Evolutionary conservation across 2,113 vertebrate species (phyloP), one percentile per base, ranked within the genome.

Genomic region (Chinchilla lanigera): DNA sequence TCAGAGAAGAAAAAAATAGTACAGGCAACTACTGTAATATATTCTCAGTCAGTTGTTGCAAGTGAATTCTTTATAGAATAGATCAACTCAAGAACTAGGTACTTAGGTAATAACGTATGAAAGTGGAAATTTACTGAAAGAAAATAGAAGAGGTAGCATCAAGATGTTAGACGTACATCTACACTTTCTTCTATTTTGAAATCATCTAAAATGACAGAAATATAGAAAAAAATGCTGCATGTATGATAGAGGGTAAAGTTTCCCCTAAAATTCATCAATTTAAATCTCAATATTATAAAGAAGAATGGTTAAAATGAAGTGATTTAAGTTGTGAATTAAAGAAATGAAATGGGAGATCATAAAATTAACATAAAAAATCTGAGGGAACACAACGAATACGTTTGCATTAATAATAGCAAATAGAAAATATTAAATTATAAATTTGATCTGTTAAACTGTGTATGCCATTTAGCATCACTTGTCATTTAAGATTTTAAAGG

Each of bases 261-360:
- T 35, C 16, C 52, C 71, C 7, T 60, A 82, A 80, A 86, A 56
- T 44, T 50, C 11, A 82, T 80, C 14, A 67, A 22, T 1, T 56
- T 56, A 61, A 92, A 30, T 78, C 78, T 81, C 38, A 44, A 38
- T 58, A 35, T 84, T 54, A 86, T 38, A 69, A 85, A 95, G 28
- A 95, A 85, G 38, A 86, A 47, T 73, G 7, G 2, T 81, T 93
- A 85, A 93, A 75, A 95, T 86, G 19, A 75, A 89, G 89, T 80
- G 5, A 54, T 77, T 77, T 86, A 85, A 88, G n/a, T 10, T 41
- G 90, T 94, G 5, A 82, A 63, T 52, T 78, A 87, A 65, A 56
- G 9, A 87, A 86, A 88, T 71, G 67, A 86, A 28, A 75, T 56
- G 58, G 30, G 61, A 86, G 87, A 96, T 71, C 69, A 71, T 38